Base-by-base conservation (phyloP, 2,888 invertebrate species). In the Leptopilina drosophilae region DNA sequence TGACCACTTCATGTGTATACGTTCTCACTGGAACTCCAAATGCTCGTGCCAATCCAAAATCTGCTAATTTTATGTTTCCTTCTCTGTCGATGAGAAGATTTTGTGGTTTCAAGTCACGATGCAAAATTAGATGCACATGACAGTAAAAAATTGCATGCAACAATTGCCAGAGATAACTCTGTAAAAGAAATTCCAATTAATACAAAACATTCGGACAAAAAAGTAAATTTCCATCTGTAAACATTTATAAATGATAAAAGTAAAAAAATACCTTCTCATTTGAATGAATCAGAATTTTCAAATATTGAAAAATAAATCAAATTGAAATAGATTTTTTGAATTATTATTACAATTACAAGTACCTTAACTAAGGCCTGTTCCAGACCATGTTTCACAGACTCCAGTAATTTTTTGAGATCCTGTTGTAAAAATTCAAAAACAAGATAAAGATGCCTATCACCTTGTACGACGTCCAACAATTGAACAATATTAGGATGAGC, bases 1-100 rank as follows among this genome's bases (percentile, higher is more conserved):
- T 99, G 5, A 99, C 97, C 15, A 98, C 97, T 93, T 97, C 97
- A 92, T 99, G 99, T 0, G 99, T 99, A 92, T 98, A 99, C 0
- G 96, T 96, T 82, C 98, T 94, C 85, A 98, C 95, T 14, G 99
- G 99, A 64, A 99, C 94, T 78, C 96, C 96, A 92, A 98, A 98
- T 62, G 97, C 96, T 85, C 99, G 94, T 5, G 98, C 98, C 78
- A 99, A 93, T 9, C 99, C 99, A 93, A 99, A 99, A 94, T 99
- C 99, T 0, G 99, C 99, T 77, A 98, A 92, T 92, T 99, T 99
- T 85, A 99, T 97, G 88, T 95, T 95, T 0, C 98, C 98, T 81
- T 94, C 94, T 11, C 93, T 94, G 91, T 98, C 98, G 80, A 99
- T 96, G 4, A 99, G 94, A 80, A 99, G 93, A 93, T 99, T 99